Percentiles rank a stretch among this genome's conserved stretches.
phyloP scores from a whole-genome alignment of 2,113 vertebrate species.

The Ictalurus furcatus region DNA sequence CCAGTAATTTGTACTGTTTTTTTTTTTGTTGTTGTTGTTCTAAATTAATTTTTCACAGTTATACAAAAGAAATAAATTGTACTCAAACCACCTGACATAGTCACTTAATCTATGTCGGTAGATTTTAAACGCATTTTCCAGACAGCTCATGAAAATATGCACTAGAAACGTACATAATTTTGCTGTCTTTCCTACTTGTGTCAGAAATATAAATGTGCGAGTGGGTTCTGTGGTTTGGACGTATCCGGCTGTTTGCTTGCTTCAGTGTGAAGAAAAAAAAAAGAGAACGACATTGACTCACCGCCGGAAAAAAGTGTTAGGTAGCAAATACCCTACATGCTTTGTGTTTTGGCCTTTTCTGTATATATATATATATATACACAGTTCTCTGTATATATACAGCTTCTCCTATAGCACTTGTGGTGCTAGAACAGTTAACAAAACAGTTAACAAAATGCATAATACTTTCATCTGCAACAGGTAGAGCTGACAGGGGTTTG shows the following conservation, averaged over 20 bases:
- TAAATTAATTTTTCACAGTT: not conserved
- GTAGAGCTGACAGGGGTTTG: not conserved
- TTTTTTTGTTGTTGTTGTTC: not conserved
- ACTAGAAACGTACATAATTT: not conserved
- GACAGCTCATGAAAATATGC: not conserved
- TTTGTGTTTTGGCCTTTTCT: not conserved
- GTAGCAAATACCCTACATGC: not conserved
- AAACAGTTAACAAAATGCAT: not conserved
- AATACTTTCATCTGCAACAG: not conserved
- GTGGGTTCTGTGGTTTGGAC: conserved; percentile 38
- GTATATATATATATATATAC: conserved; percentile 27
- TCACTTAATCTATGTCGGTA: not conserved
- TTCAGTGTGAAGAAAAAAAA: conserved; percentile 20
- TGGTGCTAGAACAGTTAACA: not conserved
- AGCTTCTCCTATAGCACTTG: not conserved
- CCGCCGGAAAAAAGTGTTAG: conserved; percentile 9
- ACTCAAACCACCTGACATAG: not conserved
- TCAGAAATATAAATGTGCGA: conserved; percentile 18
- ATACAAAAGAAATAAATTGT: not conserved
- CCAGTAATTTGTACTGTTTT: not conserved
- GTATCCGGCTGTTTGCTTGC: conserved; percentile 42
- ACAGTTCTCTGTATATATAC: not conserved
- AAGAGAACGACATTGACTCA: not conserved
- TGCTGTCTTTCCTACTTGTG: conserved; percentile 28
- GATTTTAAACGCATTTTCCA: not conserved